phyloP scores from a whole-genome alignment of 2,797 vertebrate species.

The Helicolenus hilgendorfi region DNA sequence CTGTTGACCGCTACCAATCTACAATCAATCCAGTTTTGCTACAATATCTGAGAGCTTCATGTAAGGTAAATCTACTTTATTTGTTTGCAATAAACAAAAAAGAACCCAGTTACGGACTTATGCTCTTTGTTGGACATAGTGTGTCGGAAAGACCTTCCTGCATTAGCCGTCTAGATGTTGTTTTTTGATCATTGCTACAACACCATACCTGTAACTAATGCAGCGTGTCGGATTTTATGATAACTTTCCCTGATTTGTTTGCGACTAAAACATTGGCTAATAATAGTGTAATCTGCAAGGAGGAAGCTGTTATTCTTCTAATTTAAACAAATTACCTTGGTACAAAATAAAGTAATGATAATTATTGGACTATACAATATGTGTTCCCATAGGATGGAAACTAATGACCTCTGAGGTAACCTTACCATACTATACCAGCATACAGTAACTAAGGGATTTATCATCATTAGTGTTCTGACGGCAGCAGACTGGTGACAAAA shows the following conservation, averaged over 20 bases:
- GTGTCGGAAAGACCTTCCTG: too few relatives aligned
- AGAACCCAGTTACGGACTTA: too few relatives aligned
- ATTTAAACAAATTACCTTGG: background rate
- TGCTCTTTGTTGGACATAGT: too few relatives aligned
- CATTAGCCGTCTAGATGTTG: too few relatives aligned
- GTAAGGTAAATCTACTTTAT: too few relatives aligned
- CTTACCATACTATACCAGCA: background rate
- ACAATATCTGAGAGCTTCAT: too few relatives aligned
- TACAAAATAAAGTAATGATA: background rate
- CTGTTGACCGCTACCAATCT: too few relatives aligned
- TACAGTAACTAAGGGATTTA: background rate
- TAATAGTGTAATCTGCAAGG: background rate
- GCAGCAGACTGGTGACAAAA: constrained; percentile 23
- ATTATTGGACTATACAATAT: background rate
- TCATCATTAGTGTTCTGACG: background rate
- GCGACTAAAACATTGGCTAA: background rate
- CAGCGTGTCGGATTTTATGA: background rate
- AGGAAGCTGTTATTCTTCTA: background rate
- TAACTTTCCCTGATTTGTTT: background rate
- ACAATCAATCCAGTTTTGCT: too few relatives aligned
- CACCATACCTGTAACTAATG: background rate
- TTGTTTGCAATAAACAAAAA: too few relatives aligned
- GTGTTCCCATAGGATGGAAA: background rate
- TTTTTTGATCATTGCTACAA: too few relatives aligned
- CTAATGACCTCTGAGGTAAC: background rate